phyloP scores from a whole-genome alignment of 2,888 invertebrate species.

The Sesia apiformis region DNA sequence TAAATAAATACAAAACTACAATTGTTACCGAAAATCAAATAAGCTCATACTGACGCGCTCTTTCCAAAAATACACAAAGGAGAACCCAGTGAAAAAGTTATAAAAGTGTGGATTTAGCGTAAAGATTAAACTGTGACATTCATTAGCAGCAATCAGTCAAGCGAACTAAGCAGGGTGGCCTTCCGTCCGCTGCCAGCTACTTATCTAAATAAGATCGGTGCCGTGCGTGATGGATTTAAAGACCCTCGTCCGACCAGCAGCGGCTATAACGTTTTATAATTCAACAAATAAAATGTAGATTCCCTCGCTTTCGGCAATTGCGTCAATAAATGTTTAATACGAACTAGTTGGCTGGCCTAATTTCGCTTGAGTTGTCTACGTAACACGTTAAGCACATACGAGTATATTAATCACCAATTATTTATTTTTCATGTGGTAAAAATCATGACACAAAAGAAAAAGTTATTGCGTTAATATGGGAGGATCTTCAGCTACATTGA shows the following conservation, averaged over 20 bases:
- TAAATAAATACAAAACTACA: neutral
- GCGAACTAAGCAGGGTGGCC: conserved; percentile 55
- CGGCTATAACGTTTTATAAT: neutral
- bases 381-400: too few relatives aligned
- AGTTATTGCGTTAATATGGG: too few relatives aligned
- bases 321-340: neutral
- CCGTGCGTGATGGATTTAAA: conserved; percentile 65
- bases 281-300: conserved; percentile 1
- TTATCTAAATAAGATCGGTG: conserved; percentile 70
- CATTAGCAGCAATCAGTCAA: conserved; percentile 67
- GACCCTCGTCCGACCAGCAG: conserved; percentile 40
- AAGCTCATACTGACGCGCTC: neutral
- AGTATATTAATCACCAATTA: too few relatives aligned
- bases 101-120: neutral
- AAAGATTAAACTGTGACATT: conserved; percentile 54
- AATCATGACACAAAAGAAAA: too few relatives aligned
- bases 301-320: neutral
- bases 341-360: too few relatives aligned
- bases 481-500: too few relatives aligned
- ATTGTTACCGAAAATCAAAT: neutral
- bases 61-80: too few relatives aligned
- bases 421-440: too few relatives aligned
- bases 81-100: neutral
- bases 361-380: too few relatives aligned
- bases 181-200: conserved; percentile 55